phyloP scores from a whole-genome alignment of 2,797 vertebrate species.

The Oceanodroma leucorhoa region DNA sequence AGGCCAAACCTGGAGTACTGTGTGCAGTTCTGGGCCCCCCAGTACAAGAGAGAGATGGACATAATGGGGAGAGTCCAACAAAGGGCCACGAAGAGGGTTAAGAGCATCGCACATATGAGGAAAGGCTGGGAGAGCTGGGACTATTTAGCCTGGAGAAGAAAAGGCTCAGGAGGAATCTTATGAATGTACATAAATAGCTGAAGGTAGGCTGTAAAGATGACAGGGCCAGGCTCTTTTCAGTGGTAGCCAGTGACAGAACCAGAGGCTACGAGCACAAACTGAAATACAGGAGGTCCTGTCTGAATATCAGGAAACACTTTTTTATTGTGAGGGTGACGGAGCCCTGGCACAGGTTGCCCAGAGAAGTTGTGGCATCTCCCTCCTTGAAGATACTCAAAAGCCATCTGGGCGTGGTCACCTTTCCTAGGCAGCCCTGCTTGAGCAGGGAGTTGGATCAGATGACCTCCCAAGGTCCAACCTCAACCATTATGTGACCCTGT shows the following conservation, averaged over 20 bases:
- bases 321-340: neutral
- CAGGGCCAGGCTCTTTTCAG: neutral
- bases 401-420: neutral
- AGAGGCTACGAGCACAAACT: neutral
- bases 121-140: neutral
- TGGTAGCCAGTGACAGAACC: neutral
- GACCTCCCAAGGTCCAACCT: neutral
- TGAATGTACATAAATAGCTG: neutral
- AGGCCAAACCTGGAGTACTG: neutral
- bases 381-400: neutral
- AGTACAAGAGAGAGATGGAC: neutral
- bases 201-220: neutral
- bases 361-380: neutral
- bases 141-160: neutral
- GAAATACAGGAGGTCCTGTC: neutral
- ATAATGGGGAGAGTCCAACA: neutral
- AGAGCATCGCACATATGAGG: neutral
- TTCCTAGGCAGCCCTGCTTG: neutral
- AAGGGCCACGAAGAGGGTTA: neutral
- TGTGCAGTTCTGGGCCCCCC: neutral
- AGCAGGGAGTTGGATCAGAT: neutral
- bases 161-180: neutral
- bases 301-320: neutral
- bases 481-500: neutral
- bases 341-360: neutral